Percentiles rank a stretch among this genome's conserved stretches.
Evolutionary conservation across 2,113 vertebrate genomes (phyloP).

Genomic region (Heterotilapia buettikoferi): DNA sequence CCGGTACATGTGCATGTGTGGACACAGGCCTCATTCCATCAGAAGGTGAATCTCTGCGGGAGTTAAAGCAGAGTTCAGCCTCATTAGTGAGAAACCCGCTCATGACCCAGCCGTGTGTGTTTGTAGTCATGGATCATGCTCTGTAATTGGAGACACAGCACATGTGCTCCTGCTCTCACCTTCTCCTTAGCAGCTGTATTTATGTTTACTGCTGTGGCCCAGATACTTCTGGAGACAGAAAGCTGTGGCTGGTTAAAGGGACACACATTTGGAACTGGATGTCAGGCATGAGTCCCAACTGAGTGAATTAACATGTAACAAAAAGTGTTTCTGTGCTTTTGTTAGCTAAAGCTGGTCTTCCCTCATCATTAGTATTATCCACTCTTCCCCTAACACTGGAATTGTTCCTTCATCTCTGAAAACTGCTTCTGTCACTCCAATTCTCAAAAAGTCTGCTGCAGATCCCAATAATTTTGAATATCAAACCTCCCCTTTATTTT

Average conservation of each 20-base stretch:
- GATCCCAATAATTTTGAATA: not conserved
- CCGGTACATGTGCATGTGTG: not conserved
- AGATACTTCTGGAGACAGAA: not conserved
- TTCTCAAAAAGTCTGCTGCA: not conserved
- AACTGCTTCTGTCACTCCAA: not conserved
- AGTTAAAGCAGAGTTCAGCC: constrained; percentile 29
- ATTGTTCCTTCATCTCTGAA: not conserved
- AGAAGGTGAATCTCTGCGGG: constrained; percentile 31
- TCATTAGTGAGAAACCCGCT: constrained; percentile 33
- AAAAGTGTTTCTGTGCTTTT: not conserved
- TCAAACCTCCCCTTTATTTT: not conserved
- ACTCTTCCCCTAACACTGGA: not conserved
- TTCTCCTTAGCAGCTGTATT: constrained; percentile 33
- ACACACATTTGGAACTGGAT: not conserved
- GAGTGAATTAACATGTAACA: not conserved
- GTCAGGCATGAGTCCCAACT: not conserved
- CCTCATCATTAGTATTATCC: not conserved
- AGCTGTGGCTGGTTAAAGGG: not conserved
- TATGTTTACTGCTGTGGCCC: constrained; percentile 18
- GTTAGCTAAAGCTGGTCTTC: not conserved
- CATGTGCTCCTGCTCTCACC: not conserved
- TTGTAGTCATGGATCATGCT: constrained; percentile 9
- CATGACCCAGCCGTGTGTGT: not conserved
- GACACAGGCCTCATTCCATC: constrained; percentile 40
- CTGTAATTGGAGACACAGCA: constrained; percentile 33